These are phyloP conservation scores for Patagioenas fasciata DNA, from an alignment of 2,113 vertebrate species.

Conservation along the genomic window DNA sequence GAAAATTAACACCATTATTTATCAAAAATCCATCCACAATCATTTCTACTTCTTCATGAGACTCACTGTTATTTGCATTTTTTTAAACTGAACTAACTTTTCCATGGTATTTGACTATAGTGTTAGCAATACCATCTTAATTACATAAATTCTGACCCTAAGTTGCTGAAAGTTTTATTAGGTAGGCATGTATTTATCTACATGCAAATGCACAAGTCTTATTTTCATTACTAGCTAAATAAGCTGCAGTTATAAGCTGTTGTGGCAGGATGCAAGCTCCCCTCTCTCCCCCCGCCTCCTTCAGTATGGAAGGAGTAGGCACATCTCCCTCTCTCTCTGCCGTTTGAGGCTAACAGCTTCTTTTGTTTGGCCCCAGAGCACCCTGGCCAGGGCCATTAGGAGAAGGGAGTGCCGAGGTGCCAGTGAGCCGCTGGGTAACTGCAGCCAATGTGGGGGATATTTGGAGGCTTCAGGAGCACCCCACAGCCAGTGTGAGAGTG, in stretches of 20 bases:
- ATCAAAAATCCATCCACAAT: background rate
- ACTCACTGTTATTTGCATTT: background rate
- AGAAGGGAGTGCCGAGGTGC: no score
- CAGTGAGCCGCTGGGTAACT: no score
- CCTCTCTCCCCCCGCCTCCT: no score
- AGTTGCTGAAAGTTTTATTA: background rate
- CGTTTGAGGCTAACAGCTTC: no score
- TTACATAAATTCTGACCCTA: background rate
- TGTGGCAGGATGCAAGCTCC: no score
- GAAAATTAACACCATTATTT: background rate
- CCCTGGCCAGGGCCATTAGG: no score
- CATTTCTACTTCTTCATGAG: background rate
- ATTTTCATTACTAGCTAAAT: constrained; percentile 16
- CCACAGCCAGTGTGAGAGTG: no score
- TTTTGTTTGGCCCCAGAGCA: no score
- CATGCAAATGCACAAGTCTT: background rate
- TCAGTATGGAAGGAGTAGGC: no score
- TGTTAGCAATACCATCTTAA: background rate
- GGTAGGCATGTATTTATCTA: background rate
- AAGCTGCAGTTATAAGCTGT: background rate
- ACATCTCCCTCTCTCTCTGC: no score
- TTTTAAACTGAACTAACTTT: background rate
- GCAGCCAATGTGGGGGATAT: no score
- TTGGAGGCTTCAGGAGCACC: no score
- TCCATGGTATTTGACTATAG: background rate